Base-by-base conservation (phyloP, 2,888 invertebrate genomes). In the Latrodectus hesperus region DNA sequence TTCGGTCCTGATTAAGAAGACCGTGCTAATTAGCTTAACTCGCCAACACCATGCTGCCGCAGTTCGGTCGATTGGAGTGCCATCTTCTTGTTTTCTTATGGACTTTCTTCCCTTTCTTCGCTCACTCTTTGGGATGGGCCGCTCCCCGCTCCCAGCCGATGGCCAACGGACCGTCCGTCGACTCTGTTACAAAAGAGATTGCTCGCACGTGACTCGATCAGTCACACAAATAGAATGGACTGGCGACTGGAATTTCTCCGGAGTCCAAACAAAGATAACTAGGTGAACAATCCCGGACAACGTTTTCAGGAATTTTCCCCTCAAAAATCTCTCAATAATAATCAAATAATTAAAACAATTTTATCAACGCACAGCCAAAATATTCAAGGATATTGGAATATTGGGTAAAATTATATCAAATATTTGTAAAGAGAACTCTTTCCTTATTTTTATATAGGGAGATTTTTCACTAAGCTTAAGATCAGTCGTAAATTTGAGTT, bases 1-100 rank as follows among this genome's bases (percentile, higher is more conserved):
- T 86, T 81, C 65, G 84, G 79, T 53, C 81, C 80, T 86, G 86
- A 86, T 86, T 86, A 86, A 86, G 86, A 81, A 76, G 81, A 67
- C 77, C 55, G 67, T 72, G 73, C 67, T 84, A 84, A 84, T 84
- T 84, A 84, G 84, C 72, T 84, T 86, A 77, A 81, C 75, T 51
- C 72, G 52, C 73, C 81, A 17, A 67, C 73, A 22, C 67, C 67
- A 22, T 22, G 22, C 22, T 17, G 67, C 17, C 67, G n/a, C 5
- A 14, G 11, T 11, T 11, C 55, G 82, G 74, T 82, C 74, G 82
- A 82, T 82, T 73, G 17, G 26, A 26, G n/a, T 49, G 49, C 49
- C 71, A 49, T 38, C 16, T n/a, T 53, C 73, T 52, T 53, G 64
- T 22, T 12, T 52, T 83, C 65, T 60, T 76, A 49, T 77, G 67